phyloP scores from a whole-genome alignment of 1,140 invertebrate species.

The Meteorus sp. region DNA sequence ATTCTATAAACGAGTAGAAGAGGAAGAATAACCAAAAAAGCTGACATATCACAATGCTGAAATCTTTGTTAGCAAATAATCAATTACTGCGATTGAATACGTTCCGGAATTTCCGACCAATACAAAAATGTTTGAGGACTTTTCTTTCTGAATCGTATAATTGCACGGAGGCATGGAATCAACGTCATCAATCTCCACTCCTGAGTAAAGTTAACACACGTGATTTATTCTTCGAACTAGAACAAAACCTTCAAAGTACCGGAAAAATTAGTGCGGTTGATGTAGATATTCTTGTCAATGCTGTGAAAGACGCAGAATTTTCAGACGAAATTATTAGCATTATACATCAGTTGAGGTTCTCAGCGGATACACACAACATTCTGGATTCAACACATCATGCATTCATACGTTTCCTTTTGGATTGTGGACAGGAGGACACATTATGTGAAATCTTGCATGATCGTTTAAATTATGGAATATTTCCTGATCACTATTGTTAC shows the following conservation, averaged over 20 bases:
- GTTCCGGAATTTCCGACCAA: conserved; percentile 17
- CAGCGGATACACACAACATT: conserved; percentile 68
- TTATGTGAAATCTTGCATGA: conserved; percentile 76
- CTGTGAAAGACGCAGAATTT: conserved; percentile 53
- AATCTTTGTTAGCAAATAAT: no score
- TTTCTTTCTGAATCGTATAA: conserved; percentile 70
- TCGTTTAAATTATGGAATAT: conserved; percentile 86
- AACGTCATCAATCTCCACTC: conserved; percentile 63
- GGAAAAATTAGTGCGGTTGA: conserved; percentile 69
- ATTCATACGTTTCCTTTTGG: conserved; percentile 69
- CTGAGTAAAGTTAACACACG: conserved; percentile 66
- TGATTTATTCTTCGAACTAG: conserved; percentile 67
- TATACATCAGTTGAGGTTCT: conserved; percentile 70
- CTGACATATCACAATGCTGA: no score
- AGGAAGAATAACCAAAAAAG: no score
- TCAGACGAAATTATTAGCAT: conserved; percentile 71
- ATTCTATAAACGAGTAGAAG: no score
- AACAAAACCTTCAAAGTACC: conserved; percentile 61
- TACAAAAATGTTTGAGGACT: conserved; percentile 36
- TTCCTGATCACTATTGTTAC: conserved; percentile 76
- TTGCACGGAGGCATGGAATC: conserved; percentile 69
- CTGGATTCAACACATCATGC: conserved; percentile 83
- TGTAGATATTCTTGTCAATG: conserved; percentile 74
- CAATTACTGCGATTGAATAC: no score
- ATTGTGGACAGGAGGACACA: conserved; percentile 62